phyloP scores from a whole-genome alignment of 2,888 invertebrate species.

The Leucophenga montana region DNA sequence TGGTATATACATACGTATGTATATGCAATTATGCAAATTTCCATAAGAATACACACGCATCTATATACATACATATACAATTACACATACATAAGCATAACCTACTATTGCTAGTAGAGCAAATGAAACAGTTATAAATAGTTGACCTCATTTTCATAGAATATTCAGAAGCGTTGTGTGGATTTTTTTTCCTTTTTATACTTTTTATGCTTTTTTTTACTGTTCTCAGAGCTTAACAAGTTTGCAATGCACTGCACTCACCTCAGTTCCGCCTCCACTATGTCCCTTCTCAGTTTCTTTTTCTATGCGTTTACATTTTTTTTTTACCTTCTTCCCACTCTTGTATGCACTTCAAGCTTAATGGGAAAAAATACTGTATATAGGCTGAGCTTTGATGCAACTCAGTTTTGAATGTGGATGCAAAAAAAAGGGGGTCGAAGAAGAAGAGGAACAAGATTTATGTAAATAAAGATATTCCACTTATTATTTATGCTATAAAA shows the following conservation, averaged over 20 bases:
- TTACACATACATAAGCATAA: slow-evolving; percentile 58
- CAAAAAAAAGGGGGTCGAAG: neutral
- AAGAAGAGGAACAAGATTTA: too few relatives aligned
- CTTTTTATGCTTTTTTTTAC: slow-evolving; percentile 19
- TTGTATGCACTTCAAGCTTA: too few relatives aligned
- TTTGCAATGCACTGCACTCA: too few relatives aligned
- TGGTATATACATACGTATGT: too few relatives aligned
- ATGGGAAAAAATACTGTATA: slow-evolving; percentile 34
- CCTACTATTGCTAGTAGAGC: slow-evolving; percentile 49
- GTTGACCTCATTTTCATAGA: slow-evolving; percentile 61
- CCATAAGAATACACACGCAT: neutral
- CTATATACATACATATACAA: neutral
- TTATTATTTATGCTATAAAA: too few relatives aligned
- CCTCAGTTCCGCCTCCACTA: too few relatives aligned
- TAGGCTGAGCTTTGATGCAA: slow-evolving; percentile 42
- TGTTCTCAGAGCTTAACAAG: too few relatives aligned
- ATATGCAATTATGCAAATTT: slow-evolving; percentile 61
- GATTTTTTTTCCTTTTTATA: neutral
- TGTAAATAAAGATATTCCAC: too few relatives aligned
- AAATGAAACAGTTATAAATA: slow-evolving; percentile 46
- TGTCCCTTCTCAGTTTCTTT: too few relatives aligned
- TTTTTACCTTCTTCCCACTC: slow-evolving; percentile 26
- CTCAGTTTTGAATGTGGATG: neutral
- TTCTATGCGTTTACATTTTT: slow-evolving; percentile 38
- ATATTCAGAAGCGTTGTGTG: slow-evolving; percentile 17